Conservation (phyloP, 2,797 vertebrate genomes). For the Nyctibius grandis region DNA sequence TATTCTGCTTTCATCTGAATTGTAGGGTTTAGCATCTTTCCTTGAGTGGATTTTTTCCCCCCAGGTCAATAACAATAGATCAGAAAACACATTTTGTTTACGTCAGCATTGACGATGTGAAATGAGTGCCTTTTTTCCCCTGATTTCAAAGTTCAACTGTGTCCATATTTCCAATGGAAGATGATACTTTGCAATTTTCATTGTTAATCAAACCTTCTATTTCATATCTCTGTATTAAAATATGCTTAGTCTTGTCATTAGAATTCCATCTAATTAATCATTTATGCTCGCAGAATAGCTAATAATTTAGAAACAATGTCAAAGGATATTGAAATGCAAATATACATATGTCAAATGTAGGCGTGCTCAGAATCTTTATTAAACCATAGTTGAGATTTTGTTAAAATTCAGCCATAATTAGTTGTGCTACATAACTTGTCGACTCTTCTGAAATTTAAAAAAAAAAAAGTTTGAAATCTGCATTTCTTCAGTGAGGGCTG, state of each 20-base stretch:
- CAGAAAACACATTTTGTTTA: neutral
- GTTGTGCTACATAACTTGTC: neutral
- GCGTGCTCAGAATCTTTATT: neutral
- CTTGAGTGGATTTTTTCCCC: neutral
- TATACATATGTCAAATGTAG: neutral
- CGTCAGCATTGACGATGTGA: neutral
- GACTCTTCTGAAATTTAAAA: neutral
- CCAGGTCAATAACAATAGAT: neutral
- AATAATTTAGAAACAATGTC: conserved; percentile 50
- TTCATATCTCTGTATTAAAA: neutral
- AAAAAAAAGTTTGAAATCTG: neutral
- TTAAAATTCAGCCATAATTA: neutral
- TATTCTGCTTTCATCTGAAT: neutral
- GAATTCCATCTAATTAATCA: conserved; percentile 50
- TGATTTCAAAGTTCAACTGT: conserved; percentile 14
- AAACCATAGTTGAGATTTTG: neutral
- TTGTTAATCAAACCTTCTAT: conserved; percentile 13
- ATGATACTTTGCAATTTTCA: conserved; percentile 1
- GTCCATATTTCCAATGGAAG: conserved; percentile 20
- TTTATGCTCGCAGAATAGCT: conserved; percentile 42
- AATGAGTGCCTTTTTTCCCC: neutral
- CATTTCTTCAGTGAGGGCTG: neutral
- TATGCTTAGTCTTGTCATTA: conserved; percentile 29
- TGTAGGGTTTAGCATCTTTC: neutral
- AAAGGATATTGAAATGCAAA: conserved; percentile 54